Percentiles rank a stretch among this genome's conserved stretches.
phyloP scores from a whole-genome alignment of 2,888 invertebrate genomes.

The Callinectes sapidus region DNA sequence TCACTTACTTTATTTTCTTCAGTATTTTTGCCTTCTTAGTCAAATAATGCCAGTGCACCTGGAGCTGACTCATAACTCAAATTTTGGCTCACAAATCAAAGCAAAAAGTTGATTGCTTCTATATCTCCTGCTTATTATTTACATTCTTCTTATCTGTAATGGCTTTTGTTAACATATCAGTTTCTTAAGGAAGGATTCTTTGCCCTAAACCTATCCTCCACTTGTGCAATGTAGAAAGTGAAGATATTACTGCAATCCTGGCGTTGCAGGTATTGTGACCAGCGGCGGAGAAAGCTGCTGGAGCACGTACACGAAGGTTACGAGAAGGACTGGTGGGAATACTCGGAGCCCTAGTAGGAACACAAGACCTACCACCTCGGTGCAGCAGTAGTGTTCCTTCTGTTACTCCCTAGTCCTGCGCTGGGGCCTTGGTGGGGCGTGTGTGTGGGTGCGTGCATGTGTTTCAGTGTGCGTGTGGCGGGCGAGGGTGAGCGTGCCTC shows the following conservation, averaged over 20 bases:
- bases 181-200: too few relatives aligned
- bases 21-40: too few relatives aligned
- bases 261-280: conserved; percentile 95
- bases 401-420: conserved; percentile 30
- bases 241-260: background rate
- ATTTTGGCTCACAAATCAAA: too few relatives aligned
- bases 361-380: background rate
- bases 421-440: conserved; percentile 9
- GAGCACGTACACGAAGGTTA: conserved; percentile 99
- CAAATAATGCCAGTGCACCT: too few relatives aligned
- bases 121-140: background rate
- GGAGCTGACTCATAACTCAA: too few relatives aligned
- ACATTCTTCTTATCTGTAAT: background rate
- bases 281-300: conserved; percentile 93
- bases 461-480: conserved; percentile 12
- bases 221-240: background rate
- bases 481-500: background rate
- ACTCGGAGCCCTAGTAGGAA: conserved; percentile 81
- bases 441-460: background rate
- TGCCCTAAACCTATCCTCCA: too few relatives aligned
- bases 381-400: conserved; percentile 12
- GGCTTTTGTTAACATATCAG: too few relatives aligned
- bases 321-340: conserved; percentile 98
- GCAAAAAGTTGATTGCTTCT: too few relatives aligned
- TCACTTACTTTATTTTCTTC: too few relatives aligned